A percentile compares a stretch with the other conserved stretches of the same genome.
Evolutionary conservation across 2,113 vertebrate species (phyloP).

Genomic region (Ptilonorhynchus violaceus): DNA sequence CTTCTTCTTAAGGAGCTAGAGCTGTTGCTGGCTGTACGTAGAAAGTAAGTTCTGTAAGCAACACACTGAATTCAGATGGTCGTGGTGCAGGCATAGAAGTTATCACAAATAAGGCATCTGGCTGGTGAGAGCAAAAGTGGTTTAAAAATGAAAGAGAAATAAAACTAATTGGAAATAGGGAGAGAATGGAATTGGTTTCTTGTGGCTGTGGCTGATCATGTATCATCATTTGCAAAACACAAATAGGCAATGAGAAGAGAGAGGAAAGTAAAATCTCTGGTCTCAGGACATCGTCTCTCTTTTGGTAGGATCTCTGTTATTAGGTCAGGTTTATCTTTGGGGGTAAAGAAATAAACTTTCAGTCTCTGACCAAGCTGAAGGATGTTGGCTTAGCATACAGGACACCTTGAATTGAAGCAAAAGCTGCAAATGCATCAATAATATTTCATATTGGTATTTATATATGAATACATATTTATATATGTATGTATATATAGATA

Average conservation of each 20-base stretch:
- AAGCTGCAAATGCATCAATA: not conserved
- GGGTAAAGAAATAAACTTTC: not conserved
- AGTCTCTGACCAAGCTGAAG: not conserved
- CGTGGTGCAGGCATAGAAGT: not conserved
- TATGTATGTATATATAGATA: no score
- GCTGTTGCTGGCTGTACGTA: not conserved
- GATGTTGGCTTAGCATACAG: not conserved
- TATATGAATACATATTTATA: not conserved
- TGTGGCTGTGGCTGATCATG: not conserved
- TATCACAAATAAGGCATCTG: not conserved
- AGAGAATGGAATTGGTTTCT: not conserved
- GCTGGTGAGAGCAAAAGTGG: not conserved
- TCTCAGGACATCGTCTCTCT: not conserved
- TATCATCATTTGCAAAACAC: not conserved
- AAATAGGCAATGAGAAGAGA: not conserved
- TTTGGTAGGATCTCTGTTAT: not conserved
- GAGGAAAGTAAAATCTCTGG: not conserved
- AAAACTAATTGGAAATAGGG: not conserved
- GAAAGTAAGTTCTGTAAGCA: not conserved
- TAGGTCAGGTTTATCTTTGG: not conserved
- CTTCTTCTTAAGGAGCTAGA: not conserved
- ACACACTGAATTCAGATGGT: not conserved
- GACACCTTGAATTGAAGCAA: not conserved
- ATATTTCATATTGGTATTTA: not conserved
- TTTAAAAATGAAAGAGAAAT: not conserved